Evolutionary conservation across 2,888 invertebrate genomes (phyloP), one percentile per base, ranked within the genome.

Genomic region (Dichetophora obliterata): DNA sequence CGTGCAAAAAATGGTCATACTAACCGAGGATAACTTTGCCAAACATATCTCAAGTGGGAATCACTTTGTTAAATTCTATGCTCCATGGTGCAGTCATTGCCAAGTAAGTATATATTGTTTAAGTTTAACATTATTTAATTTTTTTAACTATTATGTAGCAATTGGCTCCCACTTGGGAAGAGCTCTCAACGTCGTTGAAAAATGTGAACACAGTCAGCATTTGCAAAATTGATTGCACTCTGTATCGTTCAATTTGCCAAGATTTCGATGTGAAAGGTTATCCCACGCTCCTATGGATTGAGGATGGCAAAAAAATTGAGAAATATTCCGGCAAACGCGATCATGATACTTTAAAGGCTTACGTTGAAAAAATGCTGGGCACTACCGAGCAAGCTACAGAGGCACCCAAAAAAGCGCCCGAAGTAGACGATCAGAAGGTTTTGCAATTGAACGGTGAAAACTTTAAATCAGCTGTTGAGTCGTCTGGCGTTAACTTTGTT

Each of bases 1-100:
- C 24, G 24, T 37, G 3, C 85, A 85, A 74, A 85, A 85, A 77
- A 90, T 95, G 82, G 90, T 93, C 19, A 94, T 95, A 84, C 90
- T 96, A 31, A 94, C 92, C 52, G 95, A 95, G 82, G 92, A 94
- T 22, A 94, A 92, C 79, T 95, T 96, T 85, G 92, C 93, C 80
- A 92, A 93, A 82, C 93, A 93, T 86, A 90, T 95, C 0, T 91
- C 92, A 1, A 91, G 87, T 65, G 96, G 97, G 66, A 93, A 94
- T 83, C 95, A 96, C 88, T 97, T 98, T 86, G 91, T 98, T 5
- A 96, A 97, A 90, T 97, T 97, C 88, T 98, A 94, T 90, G 95
- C 95, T 0, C 96, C 97, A 0, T 97, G 97, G 97, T 97, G 97
- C 88, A 92, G 94, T 76, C 95, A 95, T 84, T 97, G 96, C 83